These are phyloP conservation scores for Aptenodytes patagonicus DNA, from an alignment of 2,113 vertebrate species.

Conservation along the genomic window DNA sequence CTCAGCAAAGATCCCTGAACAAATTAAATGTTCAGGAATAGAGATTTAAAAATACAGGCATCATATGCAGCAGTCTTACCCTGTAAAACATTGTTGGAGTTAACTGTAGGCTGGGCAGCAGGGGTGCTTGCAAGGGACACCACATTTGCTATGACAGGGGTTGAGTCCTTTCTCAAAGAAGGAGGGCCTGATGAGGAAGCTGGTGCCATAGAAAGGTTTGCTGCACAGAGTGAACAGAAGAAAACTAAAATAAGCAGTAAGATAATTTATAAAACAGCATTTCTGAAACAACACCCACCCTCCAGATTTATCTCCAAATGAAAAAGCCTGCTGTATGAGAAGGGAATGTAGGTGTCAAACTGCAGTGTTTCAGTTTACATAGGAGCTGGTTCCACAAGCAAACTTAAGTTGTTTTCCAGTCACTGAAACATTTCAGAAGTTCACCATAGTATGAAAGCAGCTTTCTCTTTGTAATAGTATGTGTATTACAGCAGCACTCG, in stretches of 20 bases:
- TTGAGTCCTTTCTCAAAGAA: constrained; percentile 82
- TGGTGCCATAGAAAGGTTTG: constrained; percentile 75
- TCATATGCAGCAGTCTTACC: constrained; percentile 66
- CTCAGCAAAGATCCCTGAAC: neutral
- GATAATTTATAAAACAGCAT: neutral
- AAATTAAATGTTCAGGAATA: neutral
- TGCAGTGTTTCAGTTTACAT: neutral
- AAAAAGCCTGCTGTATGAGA: neutral
- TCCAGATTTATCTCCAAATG: neutral
- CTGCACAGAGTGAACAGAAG: constrained; percentile 55
- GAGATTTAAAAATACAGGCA: neutral
- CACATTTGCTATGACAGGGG: constrained; percentile 94
- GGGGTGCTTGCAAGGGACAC: constrained; percentile 87
- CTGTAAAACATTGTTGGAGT: constrained; percentile 82
- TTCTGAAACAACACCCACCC: constrained; percentile 14
- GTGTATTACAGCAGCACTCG: neutral
- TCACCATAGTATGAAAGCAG: neutral
- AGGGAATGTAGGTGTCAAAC: neutral
- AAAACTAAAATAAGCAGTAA: constrained; percentile 24
- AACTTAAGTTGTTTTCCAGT: neutral
- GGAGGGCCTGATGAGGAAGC: constrained; percentile 73
- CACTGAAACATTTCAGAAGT: neutral
- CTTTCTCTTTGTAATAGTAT: neutral
- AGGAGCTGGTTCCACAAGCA: neutral
- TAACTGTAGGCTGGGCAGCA: constrained; percentile 76